Evolutionary conservation across 37 sponge, comb jelly and placozoan species (phyloP), one percentile per base, ranked within the genome.

Genomic region (Halichondria panicea): DNA sequence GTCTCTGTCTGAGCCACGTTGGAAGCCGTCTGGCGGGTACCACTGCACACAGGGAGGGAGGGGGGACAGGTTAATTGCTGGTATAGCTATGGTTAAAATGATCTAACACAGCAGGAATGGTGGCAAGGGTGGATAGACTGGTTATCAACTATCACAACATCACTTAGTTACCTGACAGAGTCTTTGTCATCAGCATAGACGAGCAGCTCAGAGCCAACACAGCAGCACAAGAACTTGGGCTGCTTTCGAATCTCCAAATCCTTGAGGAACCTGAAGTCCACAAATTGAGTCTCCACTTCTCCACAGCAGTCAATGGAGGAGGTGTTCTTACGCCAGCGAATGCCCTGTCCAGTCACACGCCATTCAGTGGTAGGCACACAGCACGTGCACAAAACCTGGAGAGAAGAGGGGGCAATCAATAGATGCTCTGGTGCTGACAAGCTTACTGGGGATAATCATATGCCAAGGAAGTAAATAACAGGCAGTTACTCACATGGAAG

Each of bases 121-220:
- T n/a, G n/a, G n/a, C n/a, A n/a, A n/a, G n/a, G n/a, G n/a, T n/a
- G n/a, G n/a, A n/a, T n/a, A n/a, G n/a, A n/a, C n/a, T n/a, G n/a
- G n/a, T n/a, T n/a, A n/a, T n/a, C n/a, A n/a, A n/a, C n/a, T n/a
- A n/a, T n/a, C n/a, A n/a, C n/a, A n/a, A n/a, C n/a, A n/a, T 5
- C 34, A 2, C 37, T 21, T 4, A 31, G 18, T 64, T 66, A 84
- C 84, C 78, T 76, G 44, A 71, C 62, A 41, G 75, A 39, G 43
- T 91, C 91, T 61, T 91, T 91, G 76, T 93, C 94, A 53, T 93
- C 94, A 60, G 94, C 94, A 48, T 82, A 93, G 78, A 93, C 78
- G 28, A 85, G 71, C 33, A 93, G 83, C 66, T 93, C 86, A 0
- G 81, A 44, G 25, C 94, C 94, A 46, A 81, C 78, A 70, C 86